phyloP scores from a whole-genome alignment of 2,888 invertebrate genomes.

The Lapara coniferarum region DNA sequence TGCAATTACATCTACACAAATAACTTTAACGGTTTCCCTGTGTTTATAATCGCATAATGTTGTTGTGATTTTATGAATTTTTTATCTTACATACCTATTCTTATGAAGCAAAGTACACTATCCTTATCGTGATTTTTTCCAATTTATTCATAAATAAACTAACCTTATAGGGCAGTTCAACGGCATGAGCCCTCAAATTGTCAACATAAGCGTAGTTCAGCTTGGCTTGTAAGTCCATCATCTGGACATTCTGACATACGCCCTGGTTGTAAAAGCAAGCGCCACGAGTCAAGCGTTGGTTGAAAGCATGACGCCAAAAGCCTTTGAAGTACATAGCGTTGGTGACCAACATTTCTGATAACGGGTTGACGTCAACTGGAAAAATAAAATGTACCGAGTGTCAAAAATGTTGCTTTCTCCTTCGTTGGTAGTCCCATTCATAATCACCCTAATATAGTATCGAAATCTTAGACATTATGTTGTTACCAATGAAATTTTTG shows the following conservation, averaged over 20 bases:
- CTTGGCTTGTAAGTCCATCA: constrained; percentile 85
- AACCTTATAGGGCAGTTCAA: constrained; percentile 87
- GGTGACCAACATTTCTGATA: constrained; percentile 81
- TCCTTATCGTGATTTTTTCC: not conserved
- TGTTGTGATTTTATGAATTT: not conserved
- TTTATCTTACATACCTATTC: not conserved
- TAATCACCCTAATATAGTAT: too few species aligned
- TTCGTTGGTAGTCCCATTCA: too few species aligned
- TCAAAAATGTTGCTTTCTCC: not conserved
- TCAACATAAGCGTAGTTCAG: constrained; percentile 83
- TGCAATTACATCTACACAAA: not conserved
- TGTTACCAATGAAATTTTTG: too few species aligned
- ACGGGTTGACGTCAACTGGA: constrained; percentile 74
- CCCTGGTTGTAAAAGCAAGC: constrained; percentile 81
- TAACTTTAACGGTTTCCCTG: not conserved
- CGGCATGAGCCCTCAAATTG: constrained; percentile 83
- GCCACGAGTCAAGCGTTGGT: constrained; percentile 69
- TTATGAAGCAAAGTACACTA: too few species aligned
- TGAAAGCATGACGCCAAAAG: constrained; percentile 84
- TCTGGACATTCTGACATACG: constrained; percentile 75
- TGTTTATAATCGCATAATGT: not conserved
- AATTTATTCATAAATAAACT: constrained; percentile 32
- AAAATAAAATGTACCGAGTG: constrained; percentile 32
- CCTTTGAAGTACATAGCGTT: constrained; percentile 88
- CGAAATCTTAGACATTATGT: too few species aligned